Percentiles rank a stretch among this genome's conserved stretches.
phyloP scores from a whole-genome alignment of 1,140 invertebrate genomes.

The Frieseomelitta varia region DNA sequence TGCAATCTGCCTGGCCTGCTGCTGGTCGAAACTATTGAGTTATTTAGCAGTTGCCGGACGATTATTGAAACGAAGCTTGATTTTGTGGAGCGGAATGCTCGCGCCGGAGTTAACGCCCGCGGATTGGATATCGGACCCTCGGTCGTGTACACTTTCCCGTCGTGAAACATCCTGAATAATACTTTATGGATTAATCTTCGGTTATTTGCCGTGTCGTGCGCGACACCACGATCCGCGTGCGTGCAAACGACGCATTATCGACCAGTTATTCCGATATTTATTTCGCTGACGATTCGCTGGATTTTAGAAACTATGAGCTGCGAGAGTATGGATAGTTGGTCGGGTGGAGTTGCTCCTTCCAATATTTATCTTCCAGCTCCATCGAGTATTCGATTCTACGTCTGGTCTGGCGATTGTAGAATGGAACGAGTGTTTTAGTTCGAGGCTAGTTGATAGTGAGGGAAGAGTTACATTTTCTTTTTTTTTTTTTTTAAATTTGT shows the following conservation, averaged over 20 bases:
- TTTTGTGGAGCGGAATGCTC: slow-evolving; percentile 2
- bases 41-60: slow-evolving; percentile 39
- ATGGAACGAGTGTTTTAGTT: too few species aligned
- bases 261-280: neutral
- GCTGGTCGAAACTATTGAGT: slow-evolving; percentile 11
- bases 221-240: neutral
- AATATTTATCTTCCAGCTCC: too few species aligned
- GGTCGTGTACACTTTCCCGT: too few species aligned
- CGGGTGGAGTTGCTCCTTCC: too few species aligned
- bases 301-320: too few species aligned
- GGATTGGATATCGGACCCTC: neutral
- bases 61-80: slow-evolving; percentile 25
- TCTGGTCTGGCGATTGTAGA: too few species aligned
- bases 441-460: too few species aligned
- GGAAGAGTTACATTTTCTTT: too few species aligned
- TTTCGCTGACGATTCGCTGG: neutral
- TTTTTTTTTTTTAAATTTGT: too few species aligned
- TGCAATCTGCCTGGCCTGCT: slow-evolving; percentile 2
- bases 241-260: neutral
- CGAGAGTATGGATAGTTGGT: too few species aligned
- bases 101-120: neutral
- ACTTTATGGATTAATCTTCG: neutral
- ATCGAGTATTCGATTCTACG: too few species aligned
- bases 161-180: neutral
- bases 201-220: neutral